Base-by-base conservation (phyloP, 2,797 vertebrate species). In the Cossypha niveicapilla region DNA sequence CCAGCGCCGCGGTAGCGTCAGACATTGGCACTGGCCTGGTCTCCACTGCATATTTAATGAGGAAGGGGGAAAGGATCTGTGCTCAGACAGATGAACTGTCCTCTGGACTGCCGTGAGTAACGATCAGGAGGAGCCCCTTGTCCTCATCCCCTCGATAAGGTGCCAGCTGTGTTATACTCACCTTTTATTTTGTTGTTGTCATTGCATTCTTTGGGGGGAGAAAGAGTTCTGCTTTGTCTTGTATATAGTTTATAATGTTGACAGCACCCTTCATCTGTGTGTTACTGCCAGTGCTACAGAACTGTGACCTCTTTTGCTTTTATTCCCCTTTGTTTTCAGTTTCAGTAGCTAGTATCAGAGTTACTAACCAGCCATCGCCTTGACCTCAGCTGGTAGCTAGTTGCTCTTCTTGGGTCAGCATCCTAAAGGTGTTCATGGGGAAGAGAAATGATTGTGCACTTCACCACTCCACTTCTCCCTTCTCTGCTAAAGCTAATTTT, bases 221-320 rank as follows among this genome's bases (percentile, higher is more conserved):
- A 78, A 66, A 77, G 50, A 71, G 62, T 41, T 78, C 83, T 90
- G 92, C 93, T 85, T 97, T 47, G 57, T 92, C 73, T 73, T 98
- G 98, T 98, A 98, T 96, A 98, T 98, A 98, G 95, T 96, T 96
- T 94, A 96, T 94, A 88, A 96, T 97, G 94, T 98, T 97, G 92
- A 73, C 94, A 95, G 93, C 95, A 84, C 91, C 96, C 96, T 93
- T 97, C 94, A 81, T 89, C 92, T 56, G 95, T 93, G 95, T 98
- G 96, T 95, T 97, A 92, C 95, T 96, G 95, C 97, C 97, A 94
- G 96, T 96, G 96, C 98, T 96, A 97, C 93, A 94, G 96, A 97
- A 96, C 97, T 90, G 93, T 93, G 95, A 85, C 91, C 96, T 96
- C 96, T 91, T 93, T 91, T 89, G 92, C 81, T 96, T 94, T 95